These are phyloP conservation scores for Ophion ventricosus DNA, from an alignment of 2,888 invertebrate genomes.

Conservation along the genomic window DNA sequence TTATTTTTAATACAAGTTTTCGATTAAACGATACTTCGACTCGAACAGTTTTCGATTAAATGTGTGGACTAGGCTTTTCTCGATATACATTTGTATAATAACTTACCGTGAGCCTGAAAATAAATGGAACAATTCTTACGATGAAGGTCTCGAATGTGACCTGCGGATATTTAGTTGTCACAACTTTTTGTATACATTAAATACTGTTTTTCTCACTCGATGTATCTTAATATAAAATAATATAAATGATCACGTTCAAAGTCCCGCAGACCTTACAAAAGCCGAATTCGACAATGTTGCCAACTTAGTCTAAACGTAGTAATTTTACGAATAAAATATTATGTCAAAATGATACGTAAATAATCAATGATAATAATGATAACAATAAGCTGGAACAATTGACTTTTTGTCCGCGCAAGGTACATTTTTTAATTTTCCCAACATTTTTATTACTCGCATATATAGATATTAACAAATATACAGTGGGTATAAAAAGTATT, in stretches of 20 bases:
- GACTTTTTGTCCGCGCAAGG: background rate
- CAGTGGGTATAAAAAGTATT: no score
- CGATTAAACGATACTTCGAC: background rate
- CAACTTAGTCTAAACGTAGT: background rate
- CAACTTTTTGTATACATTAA: background rate
- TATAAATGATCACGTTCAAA: background rate
- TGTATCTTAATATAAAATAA: background rate
- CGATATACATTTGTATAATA: background rate
- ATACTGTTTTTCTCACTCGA: background rate
- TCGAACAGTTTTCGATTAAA: no score
- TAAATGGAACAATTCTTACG: background rate
- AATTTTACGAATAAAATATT: background rate
- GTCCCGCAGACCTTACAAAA: background rate
- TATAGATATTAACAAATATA: background rate
- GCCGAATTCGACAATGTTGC: slow-evolving; percentile 12
- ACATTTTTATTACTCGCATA: background rate
- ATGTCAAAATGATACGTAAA: background rate
- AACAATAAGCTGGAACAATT: background rate
- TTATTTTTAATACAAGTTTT: background rate
- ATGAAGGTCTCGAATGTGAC: background rate
- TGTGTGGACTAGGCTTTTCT: background rate
- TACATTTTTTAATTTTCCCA: background rate
- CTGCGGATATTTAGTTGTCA: background rate
- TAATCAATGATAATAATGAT: background rate
- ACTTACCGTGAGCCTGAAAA: background rate